Conservation (phyloP, 2,888 invertebrate species). For the Isotomurus palustris region DNA sequence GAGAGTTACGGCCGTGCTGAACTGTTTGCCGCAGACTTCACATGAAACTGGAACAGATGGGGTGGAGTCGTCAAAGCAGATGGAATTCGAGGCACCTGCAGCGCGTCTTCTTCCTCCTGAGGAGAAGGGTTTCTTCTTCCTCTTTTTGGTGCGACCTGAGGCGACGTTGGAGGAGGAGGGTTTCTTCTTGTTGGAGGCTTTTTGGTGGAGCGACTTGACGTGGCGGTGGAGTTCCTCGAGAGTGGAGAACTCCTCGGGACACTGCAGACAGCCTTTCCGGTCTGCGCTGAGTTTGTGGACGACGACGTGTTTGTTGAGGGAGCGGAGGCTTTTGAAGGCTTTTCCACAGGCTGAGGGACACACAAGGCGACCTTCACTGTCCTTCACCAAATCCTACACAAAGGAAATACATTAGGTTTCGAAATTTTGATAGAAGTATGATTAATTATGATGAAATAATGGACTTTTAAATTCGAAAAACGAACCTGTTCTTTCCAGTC, state of each 20-base stretch:
- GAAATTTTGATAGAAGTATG: too few species aligned
- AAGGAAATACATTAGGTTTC: too few species aligned
- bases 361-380: constrained; percentile 2
- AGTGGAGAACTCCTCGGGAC: constrained; percentile 13
- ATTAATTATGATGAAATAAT: too few species aligned
- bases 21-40: constrained; percentile 11
- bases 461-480: too few species aligned
- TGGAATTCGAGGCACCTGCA: too few species aligned
- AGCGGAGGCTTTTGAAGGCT: constrained; percentile 15
- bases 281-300: constrained; percentile 6
- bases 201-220: constrained; percentile 1
- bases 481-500: constrained; percentile 3
- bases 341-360: constrained; percentile 17
- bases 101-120: too few species aligned
- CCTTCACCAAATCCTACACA: constrained; percentile 2
- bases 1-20: constrained; percentile 5
- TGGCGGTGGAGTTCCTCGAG: constrained; percentile 7
- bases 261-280: too few species aligned
- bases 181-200: not conserved
- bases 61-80: too few species aligned
- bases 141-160: too few species aligned
- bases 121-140: too few species aligned
- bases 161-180: too few species aligned
- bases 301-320: constrained; percentile 16
- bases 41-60: constrained; percentile 11